phyloP scores from a whole-genome alignment of 2,888 invertebrate genomes.

The Hirtodrosophila cameraria region DNA sequence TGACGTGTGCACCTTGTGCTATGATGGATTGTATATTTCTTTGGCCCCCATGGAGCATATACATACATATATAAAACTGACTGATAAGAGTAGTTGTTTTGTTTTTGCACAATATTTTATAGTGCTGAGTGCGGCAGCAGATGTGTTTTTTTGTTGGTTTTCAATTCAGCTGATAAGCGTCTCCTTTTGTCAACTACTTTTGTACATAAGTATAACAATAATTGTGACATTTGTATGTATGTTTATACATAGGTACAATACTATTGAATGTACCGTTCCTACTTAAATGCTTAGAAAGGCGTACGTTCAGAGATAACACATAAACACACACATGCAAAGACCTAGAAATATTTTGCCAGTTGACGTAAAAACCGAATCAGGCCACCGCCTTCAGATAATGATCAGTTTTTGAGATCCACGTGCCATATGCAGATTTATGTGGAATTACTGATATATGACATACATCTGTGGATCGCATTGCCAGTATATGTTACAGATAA shows the following conservation, averaged over 20 bases:
- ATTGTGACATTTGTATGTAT: background rate
- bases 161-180: conserved; percentile 17
- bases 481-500: too few species aligned
- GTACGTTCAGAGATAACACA: conserved; percentile 7
- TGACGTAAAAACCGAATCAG: conserved; percentile 23
- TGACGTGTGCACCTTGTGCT: conserved; percentile 32
- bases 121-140: conserved; percentile 16
- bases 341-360: conserved; percentile 5
- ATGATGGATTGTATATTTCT: conserved; percentile 20
- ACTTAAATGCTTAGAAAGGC: background rate
- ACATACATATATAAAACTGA: background rate
- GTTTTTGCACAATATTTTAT: conserved; percentile 19
- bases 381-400: conserved; percentile 11
- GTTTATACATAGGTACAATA: too few species aligned
- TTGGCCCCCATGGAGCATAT: conserved; percentile 23
- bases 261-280: too few species aligned
- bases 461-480: too few species aligned
- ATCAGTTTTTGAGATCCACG: background rate
- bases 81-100: conserved; percentile 20
- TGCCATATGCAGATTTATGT: too few species aligned
- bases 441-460: too few species aligned
- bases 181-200: background rate
- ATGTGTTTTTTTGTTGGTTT: background rate
- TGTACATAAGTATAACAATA: background rate
- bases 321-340: background rate